Conservation (phyloP, 1,140 invertebrate species). For the Monomorium pharaonis region DNA sequence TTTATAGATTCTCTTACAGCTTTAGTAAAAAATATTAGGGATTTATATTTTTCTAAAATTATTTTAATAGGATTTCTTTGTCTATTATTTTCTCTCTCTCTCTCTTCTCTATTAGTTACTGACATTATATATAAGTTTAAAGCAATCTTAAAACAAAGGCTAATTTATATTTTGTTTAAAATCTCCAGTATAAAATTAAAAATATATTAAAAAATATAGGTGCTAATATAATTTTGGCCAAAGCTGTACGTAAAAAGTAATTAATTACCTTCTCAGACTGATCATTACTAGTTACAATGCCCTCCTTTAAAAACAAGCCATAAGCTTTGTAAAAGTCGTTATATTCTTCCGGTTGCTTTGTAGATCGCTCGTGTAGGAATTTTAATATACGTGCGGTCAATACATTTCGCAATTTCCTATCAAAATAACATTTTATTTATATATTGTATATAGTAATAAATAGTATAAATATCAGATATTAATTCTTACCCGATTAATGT, state of each 20-base stretch:
- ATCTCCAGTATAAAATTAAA: no score
- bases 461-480: slow-evolving; percentile 7
- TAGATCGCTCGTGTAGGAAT: slow-evolving; percentile 94
- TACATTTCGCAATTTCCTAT: slow-evolving; percentile 93
- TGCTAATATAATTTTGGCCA: no score
- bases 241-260: not conserved
- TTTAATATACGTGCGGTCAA: slow-evolving; percentile 94
- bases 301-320: slow-evolving; percentile 97
- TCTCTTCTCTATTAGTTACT: no score
- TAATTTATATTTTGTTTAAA: no score
- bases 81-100: no score
- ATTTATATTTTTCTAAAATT: no score
- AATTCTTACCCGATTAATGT: slow-evolving; percentile 91
- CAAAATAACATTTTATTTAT: slow-evolving; percentile 70
- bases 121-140: no score
- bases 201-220: no score
- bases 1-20: not conserved
- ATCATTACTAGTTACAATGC: slow-evolving; percentile 94
- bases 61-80: no score
- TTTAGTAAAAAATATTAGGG: no score
- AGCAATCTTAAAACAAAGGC: no score
- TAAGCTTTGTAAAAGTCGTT: slow-evolving; percentile 96
- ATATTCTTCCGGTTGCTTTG: slow-evolving; percentile 94
- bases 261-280: slow-evolving; percentile 91
- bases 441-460: not conserved